phyloP scores from a whole-genome alignment of 2,113 vertebrate genomes.

The Thermophis baileyi region DNA sequence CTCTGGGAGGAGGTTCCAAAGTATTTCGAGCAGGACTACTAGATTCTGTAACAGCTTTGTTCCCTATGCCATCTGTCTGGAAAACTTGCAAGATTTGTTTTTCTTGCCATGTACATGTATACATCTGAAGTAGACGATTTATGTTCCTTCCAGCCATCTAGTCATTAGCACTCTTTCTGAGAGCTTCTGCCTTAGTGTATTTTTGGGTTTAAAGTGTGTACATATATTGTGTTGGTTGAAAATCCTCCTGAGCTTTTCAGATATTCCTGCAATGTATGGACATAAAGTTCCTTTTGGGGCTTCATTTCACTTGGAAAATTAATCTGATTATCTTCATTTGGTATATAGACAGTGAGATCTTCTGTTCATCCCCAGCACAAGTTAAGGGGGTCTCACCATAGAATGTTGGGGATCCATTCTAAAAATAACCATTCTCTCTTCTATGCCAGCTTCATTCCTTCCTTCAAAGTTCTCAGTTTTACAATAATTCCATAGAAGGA shows the following conservation, averaged over 20 bases:
- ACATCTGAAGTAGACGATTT: not conserved
- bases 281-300: not conserved
- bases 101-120: no score
- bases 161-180: not conserved
- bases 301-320: not conserved
- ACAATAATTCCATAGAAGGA: not conserved
- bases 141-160: not conserved
- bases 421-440: not conserved
- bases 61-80: no score
- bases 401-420: not conserved
- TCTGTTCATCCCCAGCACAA: not conserved
- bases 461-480: not conserved
- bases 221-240: not conserved
- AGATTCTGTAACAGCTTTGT: no score
- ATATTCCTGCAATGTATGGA: not conserved
- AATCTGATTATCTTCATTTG: not conserved
- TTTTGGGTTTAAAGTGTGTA: not conserved
- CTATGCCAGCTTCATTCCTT: not conserved
- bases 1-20: no score
- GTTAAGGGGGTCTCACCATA: not conserved
- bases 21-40: no score
- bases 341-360: not conserved
- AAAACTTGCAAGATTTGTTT: no score
- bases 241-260: not conserved
- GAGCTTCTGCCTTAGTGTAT: not conserved